Base-by-base conservation (phyloP, 2,113 vertebrate genomes). In the Carassius gibelio region DNA sequence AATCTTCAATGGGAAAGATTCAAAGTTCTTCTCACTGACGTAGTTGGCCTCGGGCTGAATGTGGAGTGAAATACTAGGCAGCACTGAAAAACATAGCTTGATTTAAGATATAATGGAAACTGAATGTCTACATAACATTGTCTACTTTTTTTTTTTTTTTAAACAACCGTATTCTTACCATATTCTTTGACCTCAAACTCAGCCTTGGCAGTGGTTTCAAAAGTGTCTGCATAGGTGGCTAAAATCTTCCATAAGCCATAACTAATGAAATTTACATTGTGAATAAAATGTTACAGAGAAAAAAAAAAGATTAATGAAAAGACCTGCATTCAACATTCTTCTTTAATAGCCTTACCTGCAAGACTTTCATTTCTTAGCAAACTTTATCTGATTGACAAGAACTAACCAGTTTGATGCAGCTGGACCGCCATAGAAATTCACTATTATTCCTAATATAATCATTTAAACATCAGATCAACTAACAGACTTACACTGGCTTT, bases 131-230 rank as follows among this genome's bases (percentile, higher is more conserved):
- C 26, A 48, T 59, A n/a, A 57, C 10, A n/a, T 0, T 30, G 30
- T 30, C 30, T 30, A 30, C 30, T 2, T 2, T 11, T 48, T 48
- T 48, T 48, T 48, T 2, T 42, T 42, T 42, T 9, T 45, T 5
- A 17, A 55, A 15, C 14, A 55, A 55, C 5, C 0, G 5, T 5
- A 52, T 15, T 42, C 86, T 93, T 95, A 98, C 97, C 97, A 7
- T 99, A 99, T 93, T 99, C 96, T 91, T 96, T 97, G 14, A 99
- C 92, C 93, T 98, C 97, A 93, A 99, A 99, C 64, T 93, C 83
- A 9, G 96, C 79, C 8, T 23, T 88, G 8, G 93, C 94, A 71
- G 85, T 90, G 5, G 97, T 98, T 88, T 90, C 89, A 85, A 97
- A 98, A 75, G 94, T 92, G 8, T 94, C 90, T 23, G 93, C 92